Evolutionary conservation across 1,140 invertebrate genomes (phyloP).

Genomic region (Tetramorium alpestre): DNA sequence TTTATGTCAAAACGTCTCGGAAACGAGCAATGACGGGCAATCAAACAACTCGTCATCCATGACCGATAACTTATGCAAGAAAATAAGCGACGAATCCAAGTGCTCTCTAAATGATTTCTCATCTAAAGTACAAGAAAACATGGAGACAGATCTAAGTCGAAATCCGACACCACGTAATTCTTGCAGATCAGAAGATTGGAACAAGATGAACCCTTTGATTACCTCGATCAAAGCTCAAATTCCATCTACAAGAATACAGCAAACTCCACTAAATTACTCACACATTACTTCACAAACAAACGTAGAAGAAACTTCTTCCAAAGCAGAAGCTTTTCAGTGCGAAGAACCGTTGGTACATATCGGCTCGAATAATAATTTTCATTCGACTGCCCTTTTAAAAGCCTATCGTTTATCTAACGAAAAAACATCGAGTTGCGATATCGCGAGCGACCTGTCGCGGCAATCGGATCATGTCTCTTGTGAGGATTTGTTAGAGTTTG

Average conservation of each 20-base stretch:
- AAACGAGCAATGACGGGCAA: slow-evolving; percentile 48
- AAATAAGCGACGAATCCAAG: slow-evolving; percentile 67
- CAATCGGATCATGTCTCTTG: slow-evolving; percentile 94
- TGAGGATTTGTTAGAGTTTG: slow-evolving; percentile 96
- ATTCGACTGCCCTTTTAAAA: background rate
- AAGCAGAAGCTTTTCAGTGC: slow-evolving; percentile 3
- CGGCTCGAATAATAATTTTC: slow-evolving; percentile 43
- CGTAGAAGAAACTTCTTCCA: slow-evolving; percentile 29
- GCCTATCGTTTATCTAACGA: slow-evolving; percentile 45
- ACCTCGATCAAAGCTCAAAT: background rate
- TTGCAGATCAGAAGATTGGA: slow-evolving; percentile 54
- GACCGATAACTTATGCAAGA: slow-evolving; percentile 37
- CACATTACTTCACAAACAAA: slow-evolving; percentile 42
- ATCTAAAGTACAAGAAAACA: slow-evolving; percentile 47
- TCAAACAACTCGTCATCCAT: slow-evolving; percentile 31
- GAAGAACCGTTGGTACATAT: slow-evolving; percentile 46
- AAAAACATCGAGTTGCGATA: slow-evolving; percentile 14
- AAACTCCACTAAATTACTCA: slow-evolving; percentile 52
- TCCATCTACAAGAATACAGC: background rate
- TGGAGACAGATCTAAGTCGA: slow-evolving; percentile 38
- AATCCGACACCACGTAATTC: slow-evolving; percentile 60
- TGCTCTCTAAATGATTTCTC: slow-evolving; percentile 32
- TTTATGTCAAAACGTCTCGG: slow-evolving; percentile 36
- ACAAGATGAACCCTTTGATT: slow-evolving; percentile 21
- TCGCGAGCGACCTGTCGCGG: slow-evolving; percentile 78